Conservation (phyloP, 2,797 vertebrate species). For the Aselliscus stoliczkanus region DNA sequence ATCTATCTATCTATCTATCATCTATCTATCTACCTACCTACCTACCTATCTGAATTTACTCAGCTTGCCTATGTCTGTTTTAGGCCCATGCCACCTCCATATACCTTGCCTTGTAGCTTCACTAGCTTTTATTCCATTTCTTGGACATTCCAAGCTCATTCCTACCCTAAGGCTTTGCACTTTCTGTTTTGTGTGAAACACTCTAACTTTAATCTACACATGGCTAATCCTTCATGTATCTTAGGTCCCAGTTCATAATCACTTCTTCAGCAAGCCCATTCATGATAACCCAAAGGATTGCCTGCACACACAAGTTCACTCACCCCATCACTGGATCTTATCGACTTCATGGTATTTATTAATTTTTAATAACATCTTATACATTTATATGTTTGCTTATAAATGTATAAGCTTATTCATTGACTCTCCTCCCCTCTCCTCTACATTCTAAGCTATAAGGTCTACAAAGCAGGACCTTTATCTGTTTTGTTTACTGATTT, state of each 20-base stretch:
- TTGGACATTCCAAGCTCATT: background rate
- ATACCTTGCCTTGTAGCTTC: background rate
- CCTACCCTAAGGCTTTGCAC: background rate
- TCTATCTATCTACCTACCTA: no score
- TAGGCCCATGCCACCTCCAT: background rate
- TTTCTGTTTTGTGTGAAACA: background rate
- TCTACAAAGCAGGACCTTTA: background rate
- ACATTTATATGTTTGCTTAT: background rate
- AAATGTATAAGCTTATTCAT: background rate
- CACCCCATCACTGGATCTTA: background rate
- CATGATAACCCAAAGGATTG: background rate
- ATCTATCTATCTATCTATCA: no score
- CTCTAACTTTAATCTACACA: background rate
- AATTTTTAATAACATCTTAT: background rate
- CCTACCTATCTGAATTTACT: no score
- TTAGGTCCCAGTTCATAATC: background rate
- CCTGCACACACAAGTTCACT: background rate
- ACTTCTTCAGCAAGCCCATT: background rate
- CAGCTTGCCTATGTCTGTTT: background rate
- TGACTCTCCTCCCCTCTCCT: background rate
- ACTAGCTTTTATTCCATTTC: background rate
- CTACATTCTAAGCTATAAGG: background rate
- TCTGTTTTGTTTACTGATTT: background rate
- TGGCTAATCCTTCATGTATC: background rate
- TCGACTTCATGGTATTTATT: background rate